Base-by-base conservation (phyloP, 2,113 vertebrate species). In the Gorilla gorilla region DNA sequence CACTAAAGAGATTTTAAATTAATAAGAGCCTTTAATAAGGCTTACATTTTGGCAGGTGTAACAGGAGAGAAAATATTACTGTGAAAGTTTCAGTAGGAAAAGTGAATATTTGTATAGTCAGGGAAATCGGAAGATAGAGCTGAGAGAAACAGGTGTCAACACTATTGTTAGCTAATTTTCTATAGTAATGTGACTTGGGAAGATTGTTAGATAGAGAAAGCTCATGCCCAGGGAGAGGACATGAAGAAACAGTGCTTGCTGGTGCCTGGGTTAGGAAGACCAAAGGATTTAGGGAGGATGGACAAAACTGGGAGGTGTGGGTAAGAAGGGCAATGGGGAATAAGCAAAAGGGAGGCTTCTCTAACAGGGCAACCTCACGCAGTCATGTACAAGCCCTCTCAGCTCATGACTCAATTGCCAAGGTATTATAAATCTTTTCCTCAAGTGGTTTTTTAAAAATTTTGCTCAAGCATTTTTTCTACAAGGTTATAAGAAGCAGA, bases 1-100 rank as follows among this genome's bases (percentile, higher is more conserved):
- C 82, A 79, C 50, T 90, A 66, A 90, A 85, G 61, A 85, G 55
- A 87, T 40, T 96, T 52, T 90, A 89, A 97, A 89, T 89, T 64
- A 95, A 72, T 93, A 85, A 59, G 4, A 43, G 43, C 14, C 27
- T 96, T 93, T 93, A 96, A 76, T 87, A 84, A 89, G 5, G 43
- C 81, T 55, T 93, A 75, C 3, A 59, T 66, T 95, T 89, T 92
- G 66, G 66, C 70, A 95, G 25, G 9, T 72, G n/a, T 48, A 91
- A 82, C 38, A 89, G 66, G 80, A 50, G 32, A 97, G 52, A 95
- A 95, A 89, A 94, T n/a, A 86, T 79, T 17, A 68, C 52, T 93
- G 10, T 78, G 55, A 96, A 92, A 82, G 1, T 55, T 95, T 97
- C 76, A 38, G 1, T 61, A 17, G 45, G 64, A 90, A 93, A 97